Conservation (phyloP, 1,140 invertebrate species). For the Drosophila lacertosa region DNA sequence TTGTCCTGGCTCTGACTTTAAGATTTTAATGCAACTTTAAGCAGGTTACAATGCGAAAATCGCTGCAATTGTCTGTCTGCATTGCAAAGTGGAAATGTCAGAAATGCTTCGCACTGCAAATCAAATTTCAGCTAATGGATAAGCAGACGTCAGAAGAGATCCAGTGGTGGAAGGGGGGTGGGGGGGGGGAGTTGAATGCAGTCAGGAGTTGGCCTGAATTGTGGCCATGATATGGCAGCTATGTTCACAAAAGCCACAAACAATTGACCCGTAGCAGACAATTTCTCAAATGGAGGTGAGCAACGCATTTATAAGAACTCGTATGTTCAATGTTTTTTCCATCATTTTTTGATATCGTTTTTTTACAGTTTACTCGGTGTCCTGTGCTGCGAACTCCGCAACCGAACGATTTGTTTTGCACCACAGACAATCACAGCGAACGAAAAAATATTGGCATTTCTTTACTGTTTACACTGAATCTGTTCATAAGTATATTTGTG, state of each 20-base stretch:
- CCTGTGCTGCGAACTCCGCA: no score
- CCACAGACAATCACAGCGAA: slow-evolving; percentile 10
- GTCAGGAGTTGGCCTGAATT: background rate
- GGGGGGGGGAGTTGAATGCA: background rate
- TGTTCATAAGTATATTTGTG: background rate
- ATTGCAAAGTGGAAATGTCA: slow-evolving; percentile 38
- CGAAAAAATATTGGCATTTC: background rate
- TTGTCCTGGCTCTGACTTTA: slow-evolving; percentile 4
- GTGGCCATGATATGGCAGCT: slow-evolving; percentile 40
- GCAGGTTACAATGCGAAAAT: slow-evolving; percentile 30
- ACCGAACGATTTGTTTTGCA: slow-evolving; percentile 11
- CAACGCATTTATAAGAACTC: slow-evolving; percentile 27
- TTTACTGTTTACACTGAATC: background rate
- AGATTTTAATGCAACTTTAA: slow-evolving; percentile 39
- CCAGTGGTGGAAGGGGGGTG: no score
- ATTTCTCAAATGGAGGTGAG: slow-evolving; percentile 50
- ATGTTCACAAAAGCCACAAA: slow-evolving; percentile 53
- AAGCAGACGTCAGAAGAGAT: slow-evolving; percentile 11
- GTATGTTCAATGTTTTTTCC: slow-evolving; percentile 26
- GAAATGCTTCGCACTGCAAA: slow-evolving; percentile 32
- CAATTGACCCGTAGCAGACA: slow-evolving; percentile 57
- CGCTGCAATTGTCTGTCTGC: slow-evolving; percentile 10
- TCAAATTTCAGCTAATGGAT: slow-evolving; percentile 45
- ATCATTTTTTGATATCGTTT: slow-evolving; percentile 11
- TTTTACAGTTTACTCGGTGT: background rate